Conservation (phyloP, 2,113 vertebrate genomes). For the Mesocricetus auratus region DNA sequence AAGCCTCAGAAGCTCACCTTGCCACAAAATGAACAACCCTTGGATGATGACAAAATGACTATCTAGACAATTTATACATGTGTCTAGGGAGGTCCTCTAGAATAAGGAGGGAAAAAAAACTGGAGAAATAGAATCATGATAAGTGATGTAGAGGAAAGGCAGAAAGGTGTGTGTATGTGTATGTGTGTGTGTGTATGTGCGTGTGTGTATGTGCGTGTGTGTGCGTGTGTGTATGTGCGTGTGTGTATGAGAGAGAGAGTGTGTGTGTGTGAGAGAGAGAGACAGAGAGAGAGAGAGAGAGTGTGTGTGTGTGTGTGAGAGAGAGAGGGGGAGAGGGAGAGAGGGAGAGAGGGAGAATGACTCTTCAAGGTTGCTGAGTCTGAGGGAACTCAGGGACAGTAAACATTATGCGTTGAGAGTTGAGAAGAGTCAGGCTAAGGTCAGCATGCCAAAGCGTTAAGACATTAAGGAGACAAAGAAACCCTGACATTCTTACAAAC, state of each 20-base stretch:
- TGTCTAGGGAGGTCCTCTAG: neutral
- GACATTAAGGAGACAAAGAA: neutral
- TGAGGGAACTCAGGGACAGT: neutral
- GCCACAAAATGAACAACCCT: neutral
- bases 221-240: neutral
- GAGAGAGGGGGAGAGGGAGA: neutral
- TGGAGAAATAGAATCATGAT: neutral
- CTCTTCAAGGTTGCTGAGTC: fast-evolving
- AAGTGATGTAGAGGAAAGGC: fast-evolving
- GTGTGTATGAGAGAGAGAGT: neutral
- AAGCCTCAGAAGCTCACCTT: neutral
- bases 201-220: too few relatives aligned
- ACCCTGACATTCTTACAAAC: fast-evolving
- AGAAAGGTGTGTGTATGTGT: neutral
- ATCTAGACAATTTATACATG: neutral
- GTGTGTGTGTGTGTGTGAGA: neutral
- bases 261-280: fast-evolving
- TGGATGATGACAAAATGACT: neutral
- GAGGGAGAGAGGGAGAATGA: neutral
- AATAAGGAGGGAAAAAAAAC: neutral
- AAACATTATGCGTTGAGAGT: neutral
- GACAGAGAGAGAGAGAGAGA: fast-evolving
- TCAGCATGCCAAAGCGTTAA: neutral
- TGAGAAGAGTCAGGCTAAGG: too few relatives aligned
- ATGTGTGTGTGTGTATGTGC: neutral